Evolutionary conservation across 1,140 invertebrate genomes (phyloP), one percentile per base, ranked within the genome.

Genomic region (Micrasema longulum): DNA sequence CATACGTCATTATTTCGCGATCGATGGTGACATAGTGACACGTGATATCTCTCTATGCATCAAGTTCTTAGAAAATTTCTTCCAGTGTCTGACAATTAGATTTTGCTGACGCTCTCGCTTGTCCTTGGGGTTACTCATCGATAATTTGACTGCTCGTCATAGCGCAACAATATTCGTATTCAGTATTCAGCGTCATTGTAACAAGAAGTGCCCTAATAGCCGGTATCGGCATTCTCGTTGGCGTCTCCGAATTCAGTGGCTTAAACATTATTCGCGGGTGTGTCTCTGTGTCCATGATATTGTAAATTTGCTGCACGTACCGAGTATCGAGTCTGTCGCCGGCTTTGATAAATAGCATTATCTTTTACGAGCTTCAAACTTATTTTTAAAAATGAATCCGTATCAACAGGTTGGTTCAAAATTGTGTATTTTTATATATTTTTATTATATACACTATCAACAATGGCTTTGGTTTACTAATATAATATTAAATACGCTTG

Each of bases 331-430:
- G 12, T 38, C 16, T 60, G 38, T 22, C 11, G 55, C 10, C 14
- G 12, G n/a, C 5, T 18, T 7, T 16, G 31, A 60, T 18, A 18
- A 22, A 60, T 60, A 60, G 0, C 23, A 31, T 47, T 64, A n/a
- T 22, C 1, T 35, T 26, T 20, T 22, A 16, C 6, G 18, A n/a
- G 60, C 67, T 50, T 5, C 35, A 64, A 47, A 47, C 45, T 64
- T 31, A 48, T 45, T 18, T 45, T 20, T 4, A 57, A 80, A 76
- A 77, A 84, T 84, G 82, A 84, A 84, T 80, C 82, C 82, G 6
- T 83, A 84, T 74, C 82, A 83, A 78, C 79, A 80, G 76, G 82
- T 84, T 79, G 80, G 82, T 76, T 45, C 9, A 26, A 35, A n/a
- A 55, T 22, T 60, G 18, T 45, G 41, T 11, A 45, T 45, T n/a